Conservation (phyloP, 1,140 invertebrate species). For the Capitella teleta region DNA sequence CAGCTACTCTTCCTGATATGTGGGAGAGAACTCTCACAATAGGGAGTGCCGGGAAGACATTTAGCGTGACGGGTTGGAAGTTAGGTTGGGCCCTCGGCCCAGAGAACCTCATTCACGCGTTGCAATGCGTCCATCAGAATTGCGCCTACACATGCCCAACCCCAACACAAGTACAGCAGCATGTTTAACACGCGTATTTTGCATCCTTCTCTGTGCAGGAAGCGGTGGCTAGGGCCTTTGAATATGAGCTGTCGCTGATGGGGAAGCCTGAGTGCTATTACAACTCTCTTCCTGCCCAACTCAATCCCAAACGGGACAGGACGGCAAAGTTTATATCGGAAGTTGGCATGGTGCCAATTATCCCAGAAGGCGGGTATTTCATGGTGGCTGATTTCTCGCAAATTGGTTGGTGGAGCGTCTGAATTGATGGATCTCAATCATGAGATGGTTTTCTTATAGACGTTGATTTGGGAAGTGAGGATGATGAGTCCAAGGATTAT, state of each 20-base stretch:
- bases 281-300: conserved; percentile 58
- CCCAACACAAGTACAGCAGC: conserved; percentile 50
- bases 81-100: conserved; percentile 82
- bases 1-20: conserved; percentile 86
- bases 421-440: background rate
- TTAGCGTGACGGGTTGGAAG: conserved; percentile 80
- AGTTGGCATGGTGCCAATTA: conserved; percentile 75
- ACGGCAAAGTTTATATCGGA: conserved; percentile 64
- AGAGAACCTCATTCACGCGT: conserved; percentile 20
- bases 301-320: conserved; percentile 72
- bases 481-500: conserved; percentile 61
- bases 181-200: background rate
- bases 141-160: conserved; percentile 82
- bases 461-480: conserved; percentile 24
- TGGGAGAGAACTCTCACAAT: conserved; percentile 95
- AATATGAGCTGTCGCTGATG: conserved; percentile 64
- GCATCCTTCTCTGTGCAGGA: conserved; percentile 56
- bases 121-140: conserved; percentile 85
- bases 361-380: conserved; percentile 95
- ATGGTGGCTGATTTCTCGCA: conserved; percentile 80
- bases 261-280: conserved; percentile 71
- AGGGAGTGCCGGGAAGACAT: conserved; percentile 94
- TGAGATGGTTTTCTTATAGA: conserved; percentile 14
- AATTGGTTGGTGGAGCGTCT: conserved; percentile 18
- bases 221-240: conserved; percentile 80